Conservation (phyloP, 2,113 vertebrate genomes). For the Merops nubicus region DNA sequence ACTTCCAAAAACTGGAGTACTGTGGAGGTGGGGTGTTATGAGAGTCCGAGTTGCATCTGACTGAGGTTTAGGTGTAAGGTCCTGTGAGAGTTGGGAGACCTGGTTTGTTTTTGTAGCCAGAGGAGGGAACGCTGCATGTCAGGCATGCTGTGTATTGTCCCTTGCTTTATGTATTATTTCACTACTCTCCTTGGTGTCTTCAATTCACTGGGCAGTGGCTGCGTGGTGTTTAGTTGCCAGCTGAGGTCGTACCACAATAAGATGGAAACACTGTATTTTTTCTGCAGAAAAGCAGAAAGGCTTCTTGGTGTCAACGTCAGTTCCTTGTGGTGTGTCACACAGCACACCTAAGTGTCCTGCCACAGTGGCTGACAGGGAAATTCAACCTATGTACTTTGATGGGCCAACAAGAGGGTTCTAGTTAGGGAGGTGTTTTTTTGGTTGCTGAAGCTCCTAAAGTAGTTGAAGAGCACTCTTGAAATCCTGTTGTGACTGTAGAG, state of each 20-base stretch:
- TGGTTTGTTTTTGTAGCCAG: background rate
- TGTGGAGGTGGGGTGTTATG: background rate
- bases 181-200: too few species aligned
- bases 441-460: background rate
- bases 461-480: background rate
- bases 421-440: background rate
- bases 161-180: too few species aligned
- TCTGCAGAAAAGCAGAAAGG: background rate
- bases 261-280: background rate
- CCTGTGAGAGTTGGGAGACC: background rate
- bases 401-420: background rate
- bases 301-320: background rate
- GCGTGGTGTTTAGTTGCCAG: too few species aligned
- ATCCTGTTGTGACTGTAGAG: background rate
- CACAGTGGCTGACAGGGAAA: background rate
- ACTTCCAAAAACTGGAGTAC: rapidly evolving
- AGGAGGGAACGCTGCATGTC: too few species aligned
- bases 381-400: background rate
- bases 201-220: too few species aligned
- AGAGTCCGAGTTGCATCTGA: background rate
- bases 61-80: background rate
- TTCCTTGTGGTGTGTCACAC: background rate
- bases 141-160: too few species aligned
- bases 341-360: background rate
- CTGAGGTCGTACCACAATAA: too few species aligned